These are phyloP conservation scores for Nematolebias whitei DNA, from an alignment of 2,113 vertebrate genomes.

Conservation along the genomic window DNA sequence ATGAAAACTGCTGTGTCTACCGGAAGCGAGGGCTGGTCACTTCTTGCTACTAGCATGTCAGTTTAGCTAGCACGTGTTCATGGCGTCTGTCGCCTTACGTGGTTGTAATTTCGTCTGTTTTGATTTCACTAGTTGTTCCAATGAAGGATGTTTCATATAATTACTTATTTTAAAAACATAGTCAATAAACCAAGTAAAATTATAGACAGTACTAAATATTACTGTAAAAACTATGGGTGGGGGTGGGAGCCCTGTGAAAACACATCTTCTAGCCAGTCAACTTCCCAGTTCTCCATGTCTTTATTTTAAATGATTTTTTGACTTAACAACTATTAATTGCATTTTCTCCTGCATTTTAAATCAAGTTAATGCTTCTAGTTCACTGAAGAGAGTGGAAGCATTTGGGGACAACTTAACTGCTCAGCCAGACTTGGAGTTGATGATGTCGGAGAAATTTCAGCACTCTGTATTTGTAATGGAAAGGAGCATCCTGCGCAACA, in stretches of 20 bases:
- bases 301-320: neutral
- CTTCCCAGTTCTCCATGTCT: too few relatives aligned
- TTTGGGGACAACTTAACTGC: conserved; percentile 45
- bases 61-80: neutral
- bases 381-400: conserved; percentile 63
- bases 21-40: neutral
- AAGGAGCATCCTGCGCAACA: conserved; percentile 84
- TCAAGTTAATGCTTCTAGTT: conserved; percentile 66
- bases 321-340: neutral
- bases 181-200: neutral
- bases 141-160: neutral
- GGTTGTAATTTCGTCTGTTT: conserved; percentile 1
- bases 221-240: neutral
- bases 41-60: neutral
- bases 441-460: conserved; percentile 82
- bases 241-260: neutral
- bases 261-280: neutral
- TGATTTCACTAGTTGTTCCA: neutral
- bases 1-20: neutral
- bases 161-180: neutral
- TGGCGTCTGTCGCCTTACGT: neutral
- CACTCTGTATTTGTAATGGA: conserved; percentile 86
- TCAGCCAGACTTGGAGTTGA: conserved; percentile 61
- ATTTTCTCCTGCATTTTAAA: neutral
- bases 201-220: neutral